Evolutionary conservation across 1,140 invertebrate species (phyloP).

Genomic region (Drosophila lacteicornis): DNA sequence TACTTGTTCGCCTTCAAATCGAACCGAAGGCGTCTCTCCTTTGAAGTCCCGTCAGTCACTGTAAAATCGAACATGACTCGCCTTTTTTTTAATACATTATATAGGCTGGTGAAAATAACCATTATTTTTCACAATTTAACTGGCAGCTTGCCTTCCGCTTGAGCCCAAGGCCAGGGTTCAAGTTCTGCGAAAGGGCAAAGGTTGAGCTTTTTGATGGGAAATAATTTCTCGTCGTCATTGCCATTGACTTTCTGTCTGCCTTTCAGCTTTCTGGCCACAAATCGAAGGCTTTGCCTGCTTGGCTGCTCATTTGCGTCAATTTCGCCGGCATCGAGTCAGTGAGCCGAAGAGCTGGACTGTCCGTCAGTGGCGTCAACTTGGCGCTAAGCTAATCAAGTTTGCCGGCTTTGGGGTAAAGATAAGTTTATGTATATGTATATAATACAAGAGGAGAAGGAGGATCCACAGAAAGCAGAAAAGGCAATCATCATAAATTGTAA

Average conservation of each 20-base stretch:
- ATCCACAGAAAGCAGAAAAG: slow-evolving; percentile 31
- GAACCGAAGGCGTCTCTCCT: slow-evolving; percentile 32
- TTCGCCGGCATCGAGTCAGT: slow-evolving; percentile 34
- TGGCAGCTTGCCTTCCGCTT: slow-evolving; percentile 22
- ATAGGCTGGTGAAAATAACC: slow-evolving; percentile 38
- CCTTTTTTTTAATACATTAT: slow-evolving; percentile 56
- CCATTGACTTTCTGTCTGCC: slow-evolving; percentile 13
- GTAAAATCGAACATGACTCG: slow-evolving; percentile 64
- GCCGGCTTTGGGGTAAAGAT: slow-evolving; percentile 31
- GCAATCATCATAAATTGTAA: slow-evolving; percentile 82
- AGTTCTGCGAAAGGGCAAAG: slow-evolving; percentile 72
- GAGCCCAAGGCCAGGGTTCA: slow-evolving; percentile 61
- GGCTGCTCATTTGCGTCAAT: slow-evolving; percentile 68
- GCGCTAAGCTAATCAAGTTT: slow-evolving; percentile 78
- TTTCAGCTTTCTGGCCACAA: slow-evolving; percentile 48
- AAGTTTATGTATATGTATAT: not conserved
- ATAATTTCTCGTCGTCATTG: slow-evolving; percentile 37
- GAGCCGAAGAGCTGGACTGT: slow-evolving; percentile 27
- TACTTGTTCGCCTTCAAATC: slow-evolving; percentile 45
- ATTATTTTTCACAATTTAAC: slow-evolving; percentile 55
- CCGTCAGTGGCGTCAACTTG: slow-evolving; percentile 47
- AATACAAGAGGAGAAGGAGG: not conserved
- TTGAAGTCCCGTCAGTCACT: slow-evolving; percentile 37
- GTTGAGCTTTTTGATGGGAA: slow-evolving; percentile 58
- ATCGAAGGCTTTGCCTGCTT: slow-evolving; percentile 57